Evolutionary conservation across 2,888 invertebrate species (phyloP), one percentile per base, ranked within the genome.

Genomic region (Drosophila diplacantha): DNA sequence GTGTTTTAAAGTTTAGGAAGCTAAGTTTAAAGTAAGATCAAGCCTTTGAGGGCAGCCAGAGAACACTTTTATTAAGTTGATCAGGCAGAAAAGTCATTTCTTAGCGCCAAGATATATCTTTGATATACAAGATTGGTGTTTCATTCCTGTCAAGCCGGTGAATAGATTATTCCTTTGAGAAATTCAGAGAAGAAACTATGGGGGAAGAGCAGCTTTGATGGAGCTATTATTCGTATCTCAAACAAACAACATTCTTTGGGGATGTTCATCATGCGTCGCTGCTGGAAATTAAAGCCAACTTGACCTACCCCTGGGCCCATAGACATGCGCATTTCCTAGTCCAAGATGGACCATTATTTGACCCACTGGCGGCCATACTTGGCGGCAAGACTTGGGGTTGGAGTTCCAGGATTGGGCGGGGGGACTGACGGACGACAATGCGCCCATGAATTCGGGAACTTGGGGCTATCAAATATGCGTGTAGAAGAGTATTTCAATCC

Each of bases 321-420:
- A 41, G 43, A 26, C 59, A 58, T 58, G 58, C 59, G 58, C 58
- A 31, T 14, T 14, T 29, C 18, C 29, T 12, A 11, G 4, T 9
- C 26, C 34, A 18, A 37, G n/a, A 20, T 35, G 31, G 26, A 50
- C 51, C 52, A 44, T 32, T 14, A 16, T 43, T 62, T 62, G 52
- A 63, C 63, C 63, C 63, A 52, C 51, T 63, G 63, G 41, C 61
- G 63, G 61, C 61, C 61, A 62, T 62, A 18, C 63, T 62, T 62
- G 20, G 24, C 31, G n/a, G n/a, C 50, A 39, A 26, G 22, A 52
- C 14, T 47, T 49, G 57, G 57, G 57, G 39, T 34, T 58, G 58
- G 29, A 16, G 47, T 11, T 6, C 9, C 31, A 8, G 9, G 32
- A 32, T 35, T 20, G 14, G 12, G 3, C 14, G 5, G 16, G 18